Base-by-base conservation (phyloP, 2,797 vertebrate species). In the Gymnodraco acuticeps region DNA sequence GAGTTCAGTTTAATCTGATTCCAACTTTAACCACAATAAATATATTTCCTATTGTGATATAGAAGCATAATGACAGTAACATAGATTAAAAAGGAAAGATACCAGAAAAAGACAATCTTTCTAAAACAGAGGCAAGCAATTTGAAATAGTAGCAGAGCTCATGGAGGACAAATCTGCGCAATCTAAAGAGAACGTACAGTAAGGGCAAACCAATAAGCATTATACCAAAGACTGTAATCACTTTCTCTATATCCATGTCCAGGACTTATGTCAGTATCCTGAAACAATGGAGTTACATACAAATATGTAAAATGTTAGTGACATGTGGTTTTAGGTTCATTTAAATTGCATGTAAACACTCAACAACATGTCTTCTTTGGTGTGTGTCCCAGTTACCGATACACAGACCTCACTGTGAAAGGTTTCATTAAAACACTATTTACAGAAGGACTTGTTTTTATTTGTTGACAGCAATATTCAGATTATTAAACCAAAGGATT, bases 21-120 rank as follows among this genome's bases (percentile, higher is more conserved):
- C 43, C 15, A 19, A 38, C 67, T 75, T 60, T 10, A 69, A n/a
- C 50, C 43, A 33, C 48, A 43, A 46, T 1, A 48, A 60, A 68
- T 71, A 19, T 27, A 33, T 16, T 13, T 17, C 58, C 23, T 33
- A 1, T 5, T 71, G 53, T 60, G 64, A 16, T 63, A 33, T 50
- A 27, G 61, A 73, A 19, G 20, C 4, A 14, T 43, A 13, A 55
- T 48, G 16, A 50, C 33, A 42, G 33, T 31, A n/a, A 45, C 54
- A 60, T 15, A 53, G 58, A 79, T 43, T 12, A 20, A 71, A 75
- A 75, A 48, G 66, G 60, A 53, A 9, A 43, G 41, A 56, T 33
- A 38, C 33, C 6, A 38, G 33, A 46, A 65, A 43, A 8, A 48
- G 15, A 15, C 62, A 33, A n/a, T 43, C 13, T 14, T 46, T 41